Evolutionary conservation across 2,113 vertebrate genomes (phyloP).

Genomic region (Vulpes vulpes): DNA sequence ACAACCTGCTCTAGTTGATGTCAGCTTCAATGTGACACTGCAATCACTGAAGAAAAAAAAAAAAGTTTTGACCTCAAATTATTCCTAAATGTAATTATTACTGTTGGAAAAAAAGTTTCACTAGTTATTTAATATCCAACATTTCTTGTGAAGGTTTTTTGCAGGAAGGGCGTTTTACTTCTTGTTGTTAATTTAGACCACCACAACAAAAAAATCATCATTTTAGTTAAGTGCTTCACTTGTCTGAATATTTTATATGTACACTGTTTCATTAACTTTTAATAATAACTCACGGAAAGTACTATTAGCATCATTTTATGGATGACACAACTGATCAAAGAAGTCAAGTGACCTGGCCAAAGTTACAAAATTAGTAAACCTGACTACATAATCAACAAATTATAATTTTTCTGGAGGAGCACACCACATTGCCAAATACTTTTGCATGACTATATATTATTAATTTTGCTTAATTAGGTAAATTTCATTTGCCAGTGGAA

Average conservation of each 20-base stretch:
- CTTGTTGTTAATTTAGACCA: background rate
- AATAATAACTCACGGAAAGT: background rate
- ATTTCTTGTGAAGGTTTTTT: conserved; percentile 2
- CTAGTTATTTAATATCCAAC: background rate
- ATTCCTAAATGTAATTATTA: conserved; percentile 23
- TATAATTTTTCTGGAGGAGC: background rate
- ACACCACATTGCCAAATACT: background rate
- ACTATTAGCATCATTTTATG: conserved; percentile 31
- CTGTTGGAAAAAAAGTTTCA: background rate
- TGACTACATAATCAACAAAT: background rate
- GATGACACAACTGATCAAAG: conserved; percentile 16
- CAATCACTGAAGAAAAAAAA: background rate
- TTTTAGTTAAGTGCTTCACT: background rate
- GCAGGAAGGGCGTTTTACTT: background rate
- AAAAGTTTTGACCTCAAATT: background rate
- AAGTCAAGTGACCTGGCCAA: background rate
- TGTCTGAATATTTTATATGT: background rate
- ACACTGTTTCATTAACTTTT: conserved; percentile 18
- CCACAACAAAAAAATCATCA: background rate
- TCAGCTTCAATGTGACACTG: background rate
- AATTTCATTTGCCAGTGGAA: conserved; percentile 22
- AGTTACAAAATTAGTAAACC: background rate
- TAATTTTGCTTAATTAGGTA: background rate
- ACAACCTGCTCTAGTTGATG: background rate
- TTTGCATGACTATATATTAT: background rate